These are phyloP conservation scores for Catharus ustulatus DNA, from an alignment of 2,797 vertebrate species.

Conservation along the genomic window DNA sequence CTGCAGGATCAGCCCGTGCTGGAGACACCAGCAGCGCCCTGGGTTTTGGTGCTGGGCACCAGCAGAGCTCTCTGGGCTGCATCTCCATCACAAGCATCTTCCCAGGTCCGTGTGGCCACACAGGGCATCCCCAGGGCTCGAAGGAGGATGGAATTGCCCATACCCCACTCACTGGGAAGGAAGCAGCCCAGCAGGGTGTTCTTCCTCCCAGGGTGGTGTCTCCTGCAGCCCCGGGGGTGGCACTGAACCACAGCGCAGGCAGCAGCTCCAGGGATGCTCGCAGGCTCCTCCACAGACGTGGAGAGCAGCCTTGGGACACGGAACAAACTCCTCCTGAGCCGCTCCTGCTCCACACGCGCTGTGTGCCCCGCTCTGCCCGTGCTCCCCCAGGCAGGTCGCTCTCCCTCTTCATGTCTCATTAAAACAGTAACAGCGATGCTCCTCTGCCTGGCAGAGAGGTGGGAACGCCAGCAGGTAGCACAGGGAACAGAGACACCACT, in stretches of 20 bases:
- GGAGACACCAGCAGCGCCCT: fast-evolving
- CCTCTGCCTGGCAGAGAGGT: not conserved
- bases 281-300: fast-evolving
- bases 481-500: not conserved
- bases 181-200: not conserved
- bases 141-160: not conserved
- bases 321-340: not conserved
- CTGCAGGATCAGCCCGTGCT: fast-evolving
- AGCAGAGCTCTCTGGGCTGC: fast-evolving
- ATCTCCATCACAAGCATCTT: fast-evolving
- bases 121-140: fast-evolving
- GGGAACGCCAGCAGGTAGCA: not conserved
- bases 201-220: not conserved
- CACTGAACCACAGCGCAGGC: not conserved
- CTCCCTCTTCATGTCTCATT: not conserved
- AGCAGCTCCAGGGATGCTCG: not conserved
- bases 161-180: fast-evolving
- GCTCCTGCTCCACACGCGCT: fast-evolving
- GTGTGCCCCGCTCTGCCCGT: fast-evolving
- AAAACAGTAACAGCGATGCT: not conserved
- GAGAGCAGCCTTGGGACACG: not conserved
- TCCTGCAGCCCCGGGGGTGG: not conserved
- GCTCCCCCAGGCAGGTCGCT: not conserved
- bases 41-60: not conserved
- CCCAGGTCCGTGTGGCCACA: fast-evolving